These are phyloP conservation scores for Spatula clypeata DNA, from an alignment of 2,797 vertebrate species.

Conservation along the genomic window DNA sequence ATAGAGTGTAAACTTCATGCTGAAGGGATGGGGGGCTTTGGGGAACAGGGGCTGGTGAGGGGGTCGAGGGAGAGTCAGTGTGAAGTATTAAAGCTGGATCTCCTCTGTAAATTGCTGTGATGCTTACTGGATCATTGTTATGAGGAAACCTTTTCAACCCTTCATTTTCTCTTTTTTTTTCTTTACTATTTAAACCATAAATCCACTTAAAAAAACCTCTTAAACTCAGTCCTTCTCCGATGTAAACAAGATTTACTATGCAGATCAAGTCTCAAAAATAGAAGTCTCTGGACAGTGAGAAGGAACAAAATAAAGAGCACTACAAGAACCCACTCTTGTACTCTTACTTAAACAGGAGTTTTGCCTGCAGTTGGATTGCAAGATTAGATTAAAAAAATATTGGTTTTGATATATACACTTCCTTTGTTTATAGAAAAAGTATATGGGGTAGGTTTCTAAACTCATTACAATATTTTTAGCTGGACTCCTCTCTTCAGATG, in stretches of 20 bases:
- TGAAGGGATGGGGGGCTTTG: constrained; percentile 21
- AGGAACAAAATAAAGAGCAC: constrained; percentile 20
- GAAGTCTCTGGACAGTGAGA: constrained; percentile 40
- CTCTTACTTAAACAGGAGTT: constrained; percentile 53
- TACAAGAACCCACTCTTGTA: background rate
- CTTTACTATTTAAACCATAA: constrained; percentile 21
- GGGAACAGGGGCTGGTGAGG: constrained; percentile 7
- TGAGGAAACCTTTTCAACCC: background rate
- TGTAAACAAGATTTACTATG: constrained; percentile 60
- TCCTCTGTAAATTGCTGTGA: constrained; percentile 2
- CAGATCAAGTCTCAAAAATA: constrained; percentile 60
- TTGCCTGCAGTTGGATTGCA: constrained; percentile 16
- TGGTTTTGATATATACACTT: background rate
- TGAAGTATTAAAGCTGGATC: constrained; percentile 33
- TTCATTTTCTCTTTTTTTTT: background rate
- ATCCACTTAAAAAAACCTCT: constrained; percentile 24
- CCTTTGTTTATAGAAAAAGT: constrained; percentile 27
- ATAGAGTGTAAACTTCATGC: constrained; percentile 5
- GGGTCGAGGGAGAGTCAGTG: constrained; percentile 28
- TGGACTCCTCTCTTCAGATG: background rate
- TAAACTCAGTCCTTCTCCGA: constrained; percentile 9
- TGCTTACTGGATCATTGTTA: constrained; percentile 58
- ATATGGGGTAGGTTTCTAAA: constrained; percentile 2
- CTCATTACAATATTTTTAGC: background rate
- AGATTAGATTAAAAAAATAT: constrained; percentile 11